phyloP scores from a whole-genome alignment of 2,113 vertebrate genomes.

The Mionectes macconnelli region DNA sequence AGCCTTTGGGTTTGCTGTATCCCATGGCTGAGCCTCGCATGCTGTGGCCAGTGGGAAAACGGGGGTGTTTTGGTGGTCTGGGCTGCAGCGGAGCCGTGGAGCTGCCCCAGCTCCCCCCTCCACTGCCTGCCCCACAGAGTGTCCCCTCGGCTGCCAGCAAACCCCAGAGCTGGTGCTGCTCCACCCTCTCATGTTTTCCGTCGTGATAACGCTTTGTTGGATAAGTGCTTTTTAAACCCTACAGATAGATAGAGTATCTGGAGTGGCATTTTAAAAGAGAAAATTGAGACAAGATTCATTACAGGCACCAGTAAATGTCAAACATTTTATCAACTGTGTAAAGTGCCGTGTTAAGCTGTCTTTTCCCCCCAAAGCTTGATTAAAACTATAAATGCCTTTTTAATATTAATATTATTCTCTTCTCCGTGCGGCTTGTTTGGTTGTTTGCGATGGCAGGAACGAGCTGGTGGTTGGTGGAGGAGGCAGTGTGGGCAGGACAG shows the following conservation, averaged over 20 bases:
- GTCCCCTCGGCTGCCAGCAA: neutral
- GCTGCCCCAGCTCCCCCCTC: neutral
- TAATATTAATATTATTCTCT: constrained; percentile 58
- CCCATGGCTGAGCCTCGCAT: rapidly evolving
- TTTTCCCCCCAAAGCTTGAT: constrained; percentile 60
- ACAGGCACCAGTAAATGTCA: constrained; percentile 71
- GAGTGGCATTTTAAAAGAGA: constrained; percentile 71
- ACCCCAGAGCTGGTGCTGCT: neutral
- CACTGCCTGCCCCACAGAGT: rapidly evolving
- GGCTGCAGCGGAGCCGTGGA: rapidly evolving
- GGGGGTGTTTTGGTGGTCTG: neutral
- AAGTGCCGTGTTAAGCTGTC: constrained; percentile 57
- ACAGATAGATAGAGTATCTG: constrained; percentile 49
- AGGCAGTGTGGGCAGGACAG: neutral
- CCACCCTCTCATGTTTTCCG: neutral
- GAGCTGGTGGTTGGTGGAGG: neutral
- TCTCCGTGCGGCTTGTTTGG: neutral
- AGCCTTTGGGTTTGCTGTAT: neutral
- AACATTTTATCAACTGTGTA: constrained; percentile 65
- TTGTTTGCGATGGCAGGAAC: neutral
- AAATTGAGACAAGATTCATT: constrained; percentile 64
- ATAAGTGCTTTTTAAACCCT: constrained; percentile 64
- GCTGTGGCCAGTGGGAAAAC: neutral
- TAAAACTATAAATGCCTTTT: constrained; percentile 66
- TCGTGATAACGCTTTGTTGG: constrained; percentile 43